Percentiles rank a stretch among this genome's conserved stretches.
phyloP scores from a whole-genome alignment of 2,888 invertebrate species.

The Tribolium freemani region DNA sequence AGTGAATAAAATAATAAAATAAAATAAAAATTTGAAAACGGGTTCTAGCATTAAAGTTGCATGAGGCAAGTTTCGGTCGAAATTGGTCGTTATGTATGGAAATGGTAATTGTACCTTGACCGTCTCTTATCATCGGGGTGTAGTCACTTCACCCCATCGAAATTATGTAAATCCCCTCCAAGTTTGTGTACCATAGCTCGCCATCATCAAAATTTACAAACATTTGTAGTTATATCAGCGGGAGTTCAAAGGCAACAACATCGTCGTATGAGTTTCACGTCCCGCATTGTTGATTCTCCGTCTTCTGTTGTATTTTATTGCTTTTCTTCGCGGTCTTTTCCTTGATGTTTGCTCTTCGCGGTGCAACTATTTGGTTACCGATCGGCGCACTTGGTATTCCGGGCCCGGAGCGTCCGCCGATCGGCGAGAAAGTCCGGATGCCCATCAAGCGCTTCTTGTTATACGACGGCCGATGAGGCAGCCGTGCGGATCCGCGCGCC shows the following conservation, averaged over 20 bases:
- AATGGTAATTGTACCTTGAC: slow-evolving; percentile 46
- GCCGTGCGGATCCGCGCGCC: slow-evolving; percentile 56
- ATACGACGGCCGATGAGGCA: slow-evolving; percentile 59
- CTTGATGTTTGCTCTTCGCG: slow-evolving; percentile 36
- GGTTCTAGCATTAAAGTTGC: slow-evolving; percentile 37
- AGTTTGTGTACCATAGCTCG: slow-evolving; percentile 30
- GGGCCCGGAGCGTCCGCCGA: slow-evolving; percentile 53
- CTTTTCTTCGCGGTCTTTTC: slow-evolving; percentile 41
- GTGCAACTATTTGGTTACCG: slow-evolving; percentile 44
- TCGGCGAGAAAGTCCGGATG: slow-evolving; percentile 55
- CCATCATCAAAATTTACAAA: slow-evolving; percentile 43
- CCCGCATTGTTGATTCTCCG: slow-evolving; percentile 40
- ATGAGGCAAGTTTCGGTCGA: slow-evolving; percentile 46
- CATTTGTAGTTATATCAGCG: slow-evolving; percentile 30
- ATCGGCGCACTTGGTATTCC: slow-evolving; percentile 55
- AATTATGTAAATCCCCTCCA: slow-evolving; percentile 41
- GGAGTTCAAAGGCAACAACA: slow-evolving; percentile 28
- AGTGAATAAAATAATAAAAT: slow-evolving; percentile 31
- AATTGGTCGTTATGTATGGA: slow-evolving; percentile 55
- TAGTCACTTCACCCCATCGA: slow-evolving; percentile 35
- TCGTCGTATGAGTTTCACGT: slow-evolving; percentile 39
- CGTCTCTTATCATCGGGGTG: slow-evolving; percentile 38
- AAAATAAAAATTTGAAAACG: slow-evolving; percentile 12
- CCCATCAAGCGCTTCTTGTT: slow-evolving; percentile 62
- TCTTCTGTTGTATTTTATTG: slow-evolving; percentile 43